phyloP scores from a whole-genome alignment of 1,140 invertebrate species.

The Meteorus sp. region DNA sequence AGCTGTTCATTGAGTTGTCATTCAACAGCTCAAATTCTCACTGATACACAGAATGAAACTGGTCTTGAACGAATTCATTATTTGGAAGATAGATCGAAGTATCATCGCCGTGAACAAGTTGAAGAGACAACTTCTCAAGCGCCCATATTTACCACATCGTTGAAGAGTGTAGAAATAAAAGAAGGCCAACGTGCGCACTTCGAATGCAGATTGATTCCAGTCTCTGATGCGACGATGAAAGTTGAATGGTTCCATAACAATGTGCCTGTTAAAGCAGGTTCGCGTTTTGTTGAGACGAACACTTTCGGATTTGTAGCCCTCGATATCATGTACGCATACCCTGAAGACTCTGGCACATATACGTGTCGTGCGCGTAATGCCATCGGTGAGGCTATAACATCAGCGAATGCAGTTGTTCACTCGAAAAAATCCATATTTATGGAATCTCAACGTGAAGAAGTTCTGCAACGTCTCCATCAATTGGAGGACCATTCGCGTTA shows the following conservation, averaged over 20 bases:
- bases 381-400: conserved; percentile 84
- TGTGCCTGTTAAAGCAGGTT: conserved; percentile 82
- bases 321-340: conserved; percentile 88
- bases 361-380: conserved; percentile 86
- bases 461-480: conserved; percentile 76
- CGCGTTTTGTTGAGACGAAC: conserved; percentile 87
- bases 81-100: conserved; percentile 79
- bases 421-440: conserved; percentile 85
- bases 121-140: conserved; percentile 87
- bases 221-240: conserved; percentile 94
- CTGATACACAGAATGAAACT: conserved; percentile 80
- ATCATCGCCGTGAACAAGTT: conserved; percentile 70
- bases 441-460: conserved; percentile 83
- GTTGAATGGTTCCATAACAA: conserved; percentile 99
- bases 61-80: conserved; percentile 85
- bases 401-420: conserved; percentile 75
- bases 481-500: conserved; percentile 82
- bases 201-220: conserved; percentile 92
- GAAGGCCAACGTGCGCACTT: conserved; percentile 96
- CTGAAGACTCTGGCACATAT: conserved; percentile 90
- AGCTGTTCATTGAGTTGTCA: conserved; percentile 71
- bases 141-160: conserved; percentile 86
- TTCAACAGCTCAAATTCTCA: conserved; percentile 77
- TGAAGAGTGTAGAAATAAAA: conserved; percentile 88
- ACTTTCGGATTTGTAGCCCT: conserved; percentile 93